These are phyloP conservation scores for Myotis findleyi DNA, from an alignment of 2,797 vertebrate genomes.

Conservation along the genomic window DNA sequence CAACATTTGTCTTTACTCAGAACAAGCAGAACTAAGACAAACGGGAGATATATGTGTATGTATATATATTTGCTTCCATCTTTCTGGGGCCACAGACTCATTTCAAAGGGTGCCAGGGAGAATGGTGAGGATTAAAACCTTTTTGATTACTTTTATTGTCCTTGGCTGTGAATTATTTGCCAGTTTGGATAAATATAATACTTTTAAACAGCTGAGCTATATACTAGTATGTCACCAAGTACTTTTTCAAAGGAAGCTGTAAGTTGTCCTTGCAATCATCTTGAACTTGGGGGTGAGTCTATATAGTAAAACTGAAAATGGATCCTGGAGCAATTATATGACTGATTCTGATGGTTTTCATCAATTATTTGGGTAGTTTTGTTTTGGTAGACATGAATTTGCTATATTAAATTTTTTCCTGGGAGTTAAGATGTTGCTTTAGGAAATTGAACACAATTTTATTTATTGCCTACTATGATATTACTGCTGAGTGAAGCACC, in stretches of 20 bases:
- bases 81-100: neutral
- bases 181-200: neutral
- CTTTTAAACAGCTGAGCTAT: neutral
- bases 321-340: neutral
- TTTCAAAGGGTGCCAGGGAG: neutral
- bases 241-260: neutral
- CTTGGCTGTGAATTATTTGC: conserved; percentile 30
- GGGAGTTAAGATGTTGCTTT: neutral
- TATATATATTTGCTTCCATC: neutral
- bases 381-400: neutral
- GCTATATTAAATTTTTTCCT: neutral
- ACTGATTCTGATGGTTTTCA: conserved; percentile 3
- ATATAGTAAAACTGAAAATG: neutral
- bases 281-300: neutral
- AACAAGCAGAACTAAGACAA: neutral
- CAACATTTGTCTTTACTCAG: neutral
- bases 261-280: neutral
- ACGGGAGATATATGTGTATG: neutral
- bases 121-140: conserved; percentile 6
- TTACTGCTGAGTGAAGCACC: neutral
- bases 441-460: conserved; percentile 13
- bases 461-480: neutral
- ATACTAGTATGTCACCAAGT: neutral
- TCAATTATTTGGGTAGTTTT: neutral
- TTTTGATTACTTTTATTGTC: neutral